Evolutionary conservation across 2,113 vertebrate genomes (phyloP), one percentile per base, ranked within the genome.

Genomic region (Pipra filicauda): DNA sequence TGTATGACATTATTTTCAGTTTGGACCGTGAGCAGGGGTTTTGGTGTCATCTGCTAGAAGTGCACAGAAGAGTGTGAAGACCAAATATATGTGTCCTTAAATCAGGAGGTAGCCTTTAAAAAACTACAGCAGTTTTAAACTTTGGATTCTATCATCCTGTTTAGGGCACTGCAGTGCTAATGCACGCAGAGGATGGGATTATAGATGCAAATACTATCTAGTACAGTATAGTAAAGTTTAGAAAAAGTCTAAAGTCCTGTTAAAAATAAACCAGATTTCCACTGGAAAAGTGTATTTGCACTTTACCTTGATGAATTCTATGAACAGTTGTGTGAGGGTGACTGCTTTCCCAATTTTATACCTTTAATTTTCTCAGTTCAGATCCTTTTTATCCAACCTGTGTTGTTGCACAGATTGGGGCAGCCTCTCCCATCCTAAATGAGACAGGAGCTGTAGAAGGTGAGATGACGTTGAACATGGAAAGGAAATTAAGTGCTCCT

Each of bases 361-460:
- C 57, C 67, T 52, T 21, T 4, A 6, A 16, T 85, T 54, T 78
- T 71, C 87, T 49, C 90, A 98, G 98, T 98, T 98, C 26, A 98
- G 98, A 89, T 97, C 90, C 19, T 98, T 98, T 95, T 98, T 98
- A 72, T 99, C 98, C 77, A 98, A 98, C 94, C 93, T 99, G 17
- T 41, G 27, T 12, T 64, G 85, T 97, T 99, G 49, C 98, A 98
- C 79, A 97, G 98, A 48, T 58, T 98, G 62, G 98, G 98, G 48
- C 98, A 98, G 91, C 98, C 98, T 28, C 96, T 99, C 59, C 98
- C 98, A 5, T 98, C 98, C 5, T 98, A 97, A 97, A 93, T 98
- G 62, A 97, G 98, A 85, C 98, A 98, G 95, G 98, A 99, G 85
- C 97, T 99, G 8, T 98, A 98, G 97, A 98, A 99, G 98, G 98